phyloP scores from a whole-genome alignment of 2,797 vertebrate species.

The Hylomyscus alleni region DNA sequence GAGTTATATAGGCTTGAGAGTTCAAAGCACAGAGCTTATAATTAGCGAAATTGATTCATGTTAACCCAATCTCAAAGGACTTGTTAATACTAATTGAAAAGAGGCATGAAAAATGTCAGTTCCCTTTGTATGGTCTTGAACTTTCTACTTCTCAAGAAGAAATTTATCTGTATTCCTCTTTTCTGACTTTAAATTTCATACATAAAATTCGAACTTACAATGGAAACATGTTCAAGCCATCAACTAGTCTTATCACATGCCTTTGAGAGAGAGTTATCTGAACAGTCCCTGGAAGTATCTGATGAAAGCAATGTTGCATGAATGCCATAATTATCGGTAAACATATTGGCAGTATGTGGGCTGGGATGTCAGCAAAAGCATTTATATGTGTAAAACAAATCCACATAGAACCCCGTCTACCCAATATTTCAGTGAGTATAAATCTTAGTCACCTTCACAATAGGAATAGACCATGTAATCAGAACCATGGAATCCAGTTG shows the following conservation, averaged over 20 bases:
- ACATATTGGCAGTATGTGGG: not conserved
- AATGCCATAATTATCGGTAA: not conserved
- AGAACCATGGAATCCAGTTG: not conserved
- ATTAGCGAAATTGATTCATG: constrained; percentile 18
- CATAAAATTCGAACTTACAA: not conserved
- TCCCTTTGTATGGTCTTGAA: not conserved
- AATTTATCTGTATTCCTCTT: not conserved
- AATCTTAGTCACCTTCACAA: not conserved
- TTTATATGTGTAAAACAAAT: not conserved
- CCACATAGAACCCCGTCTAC: not conserved
- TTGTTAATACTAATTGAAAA: constrained; percentile 15
- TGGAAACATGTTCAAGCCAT: not conserved
- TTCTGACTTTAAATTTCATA: not conserved
- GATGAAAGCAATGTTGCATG: not conserved
- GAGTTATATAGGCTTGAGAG: not conserved
- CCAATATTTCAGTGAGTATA: not conserved
- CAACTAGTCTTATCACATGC: not conserved
- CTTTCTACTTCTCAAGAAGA: not conserved
- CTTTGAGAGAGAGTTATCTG: no score
- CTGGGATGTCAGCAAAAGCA: not conserved
- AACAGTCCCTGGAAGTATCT: no score
- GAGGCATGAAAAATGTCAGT: not conserved
- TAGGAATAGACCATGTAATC: not conserved
- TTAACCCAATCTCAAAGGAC: not conserved
- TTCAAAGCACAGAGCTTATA: not conserved